phyloP scores from a whole-genome alignment of 2,113 vertebrate genomes.

The Chlorodrepanis virens region DNA sequence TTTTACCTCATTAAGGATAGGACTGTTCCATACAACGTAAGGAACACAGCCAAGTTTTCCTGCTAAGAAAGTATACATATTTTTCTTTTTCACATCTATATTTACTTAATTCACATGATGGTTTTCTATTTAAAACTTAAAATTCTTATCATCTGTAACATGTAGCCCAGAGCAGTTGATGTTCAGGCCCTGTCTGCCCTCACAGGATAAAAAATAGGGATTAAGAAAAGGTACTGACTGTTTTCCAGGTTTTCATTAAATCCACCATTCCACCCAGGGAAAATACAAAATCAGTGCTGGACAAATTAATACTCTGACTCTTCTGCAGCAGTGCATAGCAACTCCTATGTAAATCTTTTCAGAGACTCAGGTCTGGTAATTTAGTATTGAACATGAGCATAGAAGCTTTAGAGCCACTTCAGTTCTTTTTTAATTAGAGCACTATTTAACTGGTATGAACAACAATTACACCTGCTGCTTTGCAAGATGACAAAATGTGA shows the following conservation, averaged over 20 bases:
- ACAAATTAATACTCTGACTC: neutral
- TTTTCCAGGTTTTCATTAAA: neutral
- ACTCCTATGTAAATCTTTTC: neutral
- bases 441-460: neutral
- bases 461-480: conserved; percentile 8
- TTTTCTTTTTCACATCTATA: neutral
- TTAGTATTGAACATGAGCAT: neutral
- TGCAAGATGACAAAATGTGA: neutral
- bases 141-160: neutral
- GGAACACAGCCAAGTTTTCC: neutral
- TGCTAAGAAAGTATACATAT: neutral
- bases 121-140: neutral
- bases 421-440: neutral
- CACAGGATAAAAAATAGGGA: neutral
- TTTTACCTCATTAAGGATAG: neutral
- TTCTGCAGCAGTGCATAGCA: neutral
- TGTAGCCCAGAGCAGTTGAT: neutral
- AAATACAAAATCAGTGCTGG: neutral
- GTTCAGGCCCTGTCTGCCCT: neutral
- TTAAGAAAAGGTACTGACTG: neutral
- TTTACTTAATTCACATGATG: neutral
- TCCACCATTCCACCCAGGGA: neutral
- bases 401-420: neutral
- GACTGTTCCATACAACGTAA: neutral
- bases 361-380: neutral